phyloP scores from a whole-genome alignment of 2,888 invertebrate species.

The Cephonodes hylas region DNA sequence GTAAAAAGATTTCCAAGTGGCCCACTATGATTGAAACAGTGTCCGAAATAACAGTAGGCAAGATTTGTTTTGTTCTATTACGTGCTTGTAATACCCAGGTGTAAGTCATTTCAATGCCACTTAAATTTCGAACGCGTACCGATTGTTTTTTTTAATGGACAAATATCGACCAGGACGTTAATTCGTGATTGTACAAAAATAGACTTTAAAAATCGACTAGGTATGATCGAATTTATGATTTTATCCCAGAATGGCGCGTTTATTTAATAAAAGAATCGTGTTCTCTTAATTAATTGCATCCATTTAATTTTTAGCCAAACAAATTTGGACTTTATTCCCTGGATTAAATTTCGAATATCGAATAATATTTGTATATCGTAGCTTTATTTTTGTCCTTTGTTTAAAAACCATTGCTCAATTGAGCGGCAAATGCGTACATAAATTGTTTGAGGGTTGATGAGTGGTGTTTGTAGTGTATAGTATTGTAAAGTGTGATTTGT shows the following conservation, averaged over 20 bases:
- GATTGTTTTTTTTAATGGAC: conserved; percentile 27
- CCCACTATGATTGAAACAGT: background rate
- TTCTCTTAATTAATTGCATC: conserved; percentile 29
- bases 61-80: conserved; percentile 15
- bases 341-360: conserved; percentile 16
- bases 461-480: background rate
- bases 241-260: background rate
- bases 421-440: conserved; percentile 36
- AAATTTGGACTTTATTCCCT: conserved; percentile 18
- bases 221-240: background rate
- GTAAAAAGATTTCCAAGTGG: conserved; percentile 11
- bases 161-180: background rate
- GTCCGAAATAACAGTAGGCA: conserved; percentile 6
- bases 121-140: conserved; percentile 33
- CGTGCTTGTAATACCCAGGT: conserved; percentile 37
- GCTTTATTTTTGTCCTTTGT: conserved; percentile 22
- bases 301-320: conserved; percentile 24
- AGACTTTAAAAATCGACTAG: background rate
- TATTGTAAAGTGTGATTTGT: conserved; percentile 16
- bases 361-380: conserved; percentile 13
- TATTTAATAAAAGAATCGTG: conserved; percentile 20
- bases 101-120: conserved; percentile 36
- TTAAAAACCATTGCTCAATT: conserved; percentile 55
- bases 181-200: conserved; percentile 7
- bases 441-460: conserved; percentile 27